These are phyloP conservation scores for Amitus sp. DNA, from an alignment of 2,888 invertebrate species.

Conservation along the genomic window DNA sequence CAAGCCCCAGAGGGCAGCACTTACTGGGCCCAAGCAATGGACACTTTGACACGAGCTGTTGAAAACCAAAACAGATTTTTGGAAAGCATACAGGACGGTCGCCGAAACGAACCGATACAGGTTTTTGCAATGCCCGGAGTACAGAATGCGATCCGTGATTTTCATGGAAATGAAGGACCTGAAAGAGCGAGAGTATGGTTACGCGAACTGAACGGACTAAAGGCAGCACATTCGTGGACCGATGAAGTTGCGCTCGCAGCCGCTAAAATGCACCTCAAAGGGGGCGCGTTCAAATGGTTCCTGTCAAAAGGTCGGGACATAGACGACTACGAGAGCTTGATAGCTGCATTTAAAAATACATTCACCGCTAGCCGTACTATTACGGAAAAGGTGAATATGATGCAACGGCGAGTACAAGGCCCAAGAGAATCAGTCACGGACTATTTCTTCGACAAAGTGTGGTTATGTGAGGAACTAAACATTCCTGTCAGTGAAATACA, in stretches of 20 bases:
- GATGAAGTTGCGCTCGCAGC: slow-evolving; percentile 7
- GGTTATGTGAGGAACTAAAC: not conserved
- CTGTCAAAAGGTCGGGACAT: too few relatives aligned
- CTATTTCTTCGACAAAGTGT: slow-evolving; percentile 12
- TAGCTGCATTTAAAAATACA: not conserved
- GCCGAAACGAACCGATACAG: too few relatives aligned
- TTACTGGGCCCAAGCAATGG: too few relatives aligned
- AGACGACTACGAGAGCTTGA: not conserved
- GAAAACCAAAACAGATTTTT: too few relatives aligned
- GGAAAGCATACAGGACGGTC: too few relatives aligned
- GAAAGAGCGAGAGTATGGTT: slow-evolving; percentile 11
- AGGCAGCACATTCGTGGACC: slow-evolving; percentile 2
- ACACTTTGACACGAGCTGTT: too few relatives aligned
- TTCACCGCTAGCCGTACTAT: not conserved
- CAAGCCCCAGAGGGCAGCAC: too few relatives aligned
- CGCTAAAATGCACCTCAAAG: slow-evolving; percentile 5
- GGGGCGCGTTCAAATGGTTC: slow-evolving; percentile 11
- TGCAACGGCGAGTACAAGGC: slow-evolving; percentile 6
- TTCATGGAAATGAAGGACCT: too few relatives aligned
- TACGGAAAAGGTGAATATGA: not conserved
- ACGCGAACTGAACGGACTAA: slow-evolving; percentile 1
- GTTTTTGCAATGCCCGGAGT: too few relatives aligned
- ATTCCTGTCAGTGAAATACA: not conserved
- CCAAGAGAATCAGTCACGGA: not conserved
- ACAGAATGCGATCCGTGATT: too few relatives aligned